phyloP scores from a whole-genome alignment of 2,888 invertebrate species.

The Sinhomidia bicolor region DNA sequence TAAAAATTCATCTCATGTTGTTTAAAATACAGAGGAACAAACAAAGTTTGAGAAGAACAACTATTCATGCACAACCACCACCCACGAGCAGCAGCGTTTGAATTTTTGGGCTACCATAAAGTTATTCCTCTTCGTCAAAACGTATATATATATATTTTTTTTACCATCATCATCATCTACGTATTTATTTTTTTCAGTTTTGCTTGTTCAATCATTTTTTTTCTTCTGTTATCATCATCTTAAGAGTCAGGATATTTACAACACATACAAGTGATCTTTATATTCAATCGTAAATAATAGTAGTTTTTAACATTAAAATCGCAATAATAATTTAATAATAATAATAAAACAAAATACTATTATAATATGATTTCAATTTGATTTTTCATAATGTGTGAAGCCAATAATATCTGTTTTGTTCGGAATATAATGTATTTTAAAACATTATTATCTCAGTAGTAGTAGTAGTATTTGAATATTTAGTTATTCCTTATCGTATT shows the following conservation, averaged over 20 bases:
- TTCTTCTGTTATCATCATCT: constrained; percentile 32
- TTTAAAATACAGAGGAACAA: constrained; percentile 53
- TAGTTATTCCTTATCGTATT: neutral
- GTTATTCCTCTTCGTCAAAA: constrained; percentile 20
- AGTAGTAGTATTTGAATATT: neutral
- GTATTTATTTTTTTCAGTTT: constrained; percentile 58
- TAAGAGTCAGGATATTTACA: constrained; percentile 40
- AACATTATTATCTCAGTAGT: constrained; percentile 29
- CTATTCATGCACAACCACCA: constrained; percentile 18
- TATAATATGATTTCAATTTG: neutral
- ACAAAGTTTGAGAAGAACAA: constrained; percentile 58
- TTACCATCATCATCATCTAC: constrained; percentile 73
- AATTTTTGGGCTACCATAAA: constrained; percentile 20
- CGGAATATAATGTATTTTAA: constrained; percentile 21
- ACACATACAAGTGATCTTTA: neutral
- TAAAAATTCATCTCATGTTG: neutral
- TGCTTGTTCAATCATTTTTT: constrained; percentile 46
- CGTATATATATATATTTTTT: constrained; percentile 47
- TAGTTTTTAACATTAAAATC: constrained; percentile 30
- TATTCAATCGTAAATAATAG: neutral
- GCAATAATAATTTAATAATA: neutral
- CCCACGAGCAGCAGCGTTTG: neutral
- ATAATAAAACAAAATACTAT: constrained; percentile 8
- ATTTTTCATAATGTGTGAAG: constrained; percentile 12
- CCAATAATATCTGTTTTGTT: constrained; percentile 31